phyloP scores from a whole-genome alignment of 2,888 invertebrate genomes.

The Mimumesa dahlbomi region DNA sequence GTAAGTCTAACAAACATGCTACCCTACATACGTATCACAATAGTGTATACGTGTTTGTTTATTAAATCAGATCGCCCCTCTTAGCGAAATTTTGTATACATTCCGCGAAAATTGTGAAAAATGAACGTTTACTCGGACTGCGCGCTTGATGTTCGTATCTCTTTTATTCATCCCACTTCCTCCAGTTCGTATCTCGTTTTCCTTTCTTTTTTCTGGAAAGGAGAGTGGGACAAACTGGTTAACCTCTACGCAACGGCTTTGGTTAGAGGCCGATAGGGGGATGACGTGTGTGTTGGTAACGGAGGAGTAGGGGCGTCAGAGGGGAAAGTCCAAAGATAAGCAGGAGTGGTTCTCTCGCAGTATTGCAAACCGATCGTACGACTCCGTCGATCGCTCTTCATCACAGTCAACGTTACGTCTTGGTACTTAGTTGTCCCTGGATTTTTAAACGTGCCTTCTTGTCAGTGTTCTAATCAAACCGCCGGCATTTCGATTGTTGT shows the following conservation, averaged over 20 bases:
- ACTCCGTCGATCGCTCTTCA: conserved; percentile 60
- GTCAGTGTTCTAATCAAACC: conserved; percentile 34
- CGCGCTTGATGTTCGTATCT: conserved; percentile 46
- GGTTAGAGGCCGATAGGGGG: conserved; percentile 61
- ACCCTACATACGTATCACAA: too few relatives aligned
- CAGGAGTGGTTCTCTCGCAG: conserved; percentile 70
- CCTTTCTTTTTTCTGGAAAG: conserved; percentile 67
- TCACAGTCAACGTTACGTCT: conserved; percentile 28
- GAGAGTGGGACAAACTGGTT: conserved; percentile 80
- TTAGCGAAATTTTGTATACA: conserved; percentile 2
- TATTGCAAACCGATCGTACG: conserved; percentile 65
- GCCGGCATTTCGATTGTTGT: background rate
- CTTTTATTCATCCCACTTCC: conserved; percentile 46
- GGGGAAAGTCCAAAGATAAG: conserved; percentile 80
- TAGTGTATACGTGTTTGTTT: conserved; percentile 12
- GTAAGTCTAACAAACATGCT: too few relatives aligned
- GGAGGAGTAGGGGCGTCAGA: conserved; percentile 57
- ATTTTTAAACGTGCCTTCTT: conserved; percentile 4
- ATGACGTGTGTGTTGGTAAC: conserved; percentile 52
- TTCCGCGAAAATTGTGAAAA: too few relatives aligned
- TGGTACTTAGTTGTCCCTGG: conserved; percentile 5
- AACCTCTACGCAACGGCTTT: conserved; percentile 72
- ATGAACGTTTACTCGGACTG: conserved; percentile 32
- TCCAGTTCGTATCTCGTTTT: conserved; percentile 26
- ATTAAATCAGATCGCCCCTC: conserved; percentile 11